Evolutionary conservation across 1,140 invertebrate genomes (phyloP).

Genomic region (Neodiprion virginianus): DNA sequence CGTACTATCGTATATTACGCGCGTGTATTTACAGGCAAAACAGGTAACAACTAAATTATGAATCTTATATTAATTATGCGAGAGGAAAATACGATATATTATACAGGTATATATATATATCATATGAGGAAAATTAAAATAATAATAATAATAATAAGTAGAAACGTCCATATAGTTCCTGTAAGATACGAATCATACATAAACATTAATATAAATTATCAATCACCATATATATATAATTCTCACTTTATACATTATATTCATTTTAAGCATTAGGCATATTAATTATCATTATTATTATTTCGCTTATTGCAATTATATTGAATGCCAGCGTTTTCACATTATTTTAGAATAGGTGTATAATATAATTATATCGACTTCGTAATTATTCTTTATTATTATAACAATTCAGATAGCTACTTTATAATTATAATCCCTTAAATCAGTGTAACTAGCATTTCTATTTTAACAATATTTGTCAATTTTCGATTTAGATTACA

Average conservation of each 20-base stretch:
- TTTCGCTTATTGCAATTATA: not conserved
- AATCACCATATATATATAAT: not conserved
- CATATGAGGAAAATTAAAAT: no score
- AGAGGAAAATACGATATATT: no score
- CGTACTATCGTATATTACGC: no score
- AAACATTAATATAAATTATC: constrained; percentile 42
- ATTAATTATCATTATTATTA: not conserved
- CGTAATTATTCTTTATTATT: constrained; percentile 6
- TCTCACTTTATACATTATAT: not conserved
- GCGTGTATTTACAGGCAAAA: no score
- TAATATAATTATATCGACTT: constrained; percentile 27
- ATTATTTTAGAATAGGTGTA: constrained; percentile 2
- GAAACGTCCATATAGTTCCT: constrained; percentile 44
- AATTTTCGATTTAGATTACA: no score
- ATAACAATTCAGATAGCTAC: not conserved
- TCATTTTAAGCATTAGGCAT: not conserved
- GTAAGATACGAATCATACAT: constrained; percentile 33
- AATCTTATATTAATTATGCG: not conserved
- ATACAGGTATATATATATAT: no score
- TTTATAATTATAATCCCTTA: not conserved
- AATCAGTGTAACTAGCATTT: no score
- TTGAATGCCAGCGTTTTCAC: no score
- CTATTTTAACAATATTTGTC: no score
- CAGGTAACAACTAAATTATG: not conserved
- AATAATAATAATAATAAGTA: constrained; percentile 21